Evolutionary conservation across 2,113 vertebrate genomes (phyloP).

Genomic region (Alces alces): DNA sequence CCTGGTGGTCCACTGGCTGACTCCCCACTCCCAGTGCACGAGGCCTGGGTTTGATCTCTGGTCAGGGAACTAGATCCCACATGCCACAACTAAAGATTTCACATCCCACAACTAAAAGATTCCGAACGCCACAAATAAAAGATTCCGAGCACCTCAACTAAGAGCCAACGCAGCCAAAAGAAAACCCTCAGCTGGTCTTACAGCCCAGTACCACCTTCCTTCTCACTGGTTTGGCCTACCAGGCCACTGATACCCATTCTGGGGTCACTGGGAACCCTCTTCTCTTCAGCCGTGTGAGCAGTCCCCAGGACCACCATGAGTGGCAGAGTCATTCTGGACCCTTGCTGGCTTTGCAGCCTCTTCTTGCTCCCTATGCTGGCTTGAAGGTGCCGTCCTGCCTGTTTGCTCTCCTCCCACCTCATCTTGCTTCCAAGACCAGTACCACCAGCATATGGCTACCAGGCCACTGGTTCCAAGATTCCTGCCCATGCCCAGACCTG

Average conservation of each 20-base stretch:
- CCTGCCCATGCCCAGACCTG: background rate
- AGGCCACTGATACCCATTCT: background rate
- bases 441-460: too few species aligned
- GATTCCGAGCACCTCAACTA: background rate
- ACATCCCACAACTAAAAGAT: background rate
- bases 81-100: background rate
- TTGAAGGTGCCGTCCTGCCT: background rate
- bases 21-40: background rate
- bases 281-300: background rate
- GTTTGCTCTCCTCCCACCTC: background rate
- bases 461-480: background rate
- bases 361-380: background rate
- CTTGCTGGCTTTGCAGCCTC: background rate
- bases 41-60: background rate
- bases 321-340: background rate
- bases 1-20: background rate
- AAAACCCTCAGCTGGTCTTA: background rate
- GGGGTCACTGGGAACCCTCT: background rate
- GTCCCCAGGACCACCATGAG: background rate
- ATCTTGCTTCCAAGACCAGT: background rate
- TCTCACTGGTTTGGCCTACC: background rate
- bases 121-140: rapidly evolving
- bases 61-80: background rate
- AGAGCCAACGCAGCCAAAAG: background rate
- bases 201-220: background rate